Conservation (phyloP, 1,140 invertebrate genomes). For the Ruditapes philippinarum region DNA sequence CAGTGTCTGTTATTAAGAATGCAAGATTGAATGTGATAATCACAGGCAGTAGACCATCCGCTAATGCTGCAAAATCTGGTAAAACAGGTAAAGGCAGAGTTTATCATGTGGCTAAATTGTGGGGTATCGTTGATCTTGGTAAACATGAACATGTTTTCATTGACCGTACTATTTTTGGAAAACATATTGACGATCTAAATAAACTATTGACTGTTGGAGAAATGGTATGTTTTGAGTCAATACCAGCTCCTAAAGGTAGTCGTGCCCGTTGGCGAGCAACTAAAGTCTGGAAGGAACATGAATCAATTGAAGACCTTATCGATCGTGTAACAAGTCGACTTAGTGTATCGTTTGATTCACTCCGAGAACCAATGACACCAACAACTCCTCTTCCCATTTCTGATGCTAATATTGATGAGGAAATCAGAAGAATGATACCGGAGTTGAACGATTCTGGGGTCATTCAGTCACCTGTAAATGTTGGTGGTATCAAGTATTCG, state of each 20-base stretch:
- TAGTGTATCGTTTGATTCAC: slow-evolving; percentile 73
- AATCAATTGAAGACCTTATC: slow-evolving; percentile 84
- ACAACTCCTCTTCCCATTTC: slow-evolving; percentile 67
- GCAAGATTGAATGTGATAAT: slow-evolving; percentile 86
- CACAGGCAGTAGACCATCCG: slow-evolving; percentile 83
- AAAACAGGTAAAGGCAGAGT: slow-evolving; percentile 84
- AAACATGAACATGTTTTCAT: slow-evolving; percentile 88
- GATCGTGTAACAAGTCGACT: slow-evolving; percentile 82
- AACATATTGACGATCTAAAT: slow-evolving; percentile 85
- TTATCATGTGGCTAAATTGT: slow-evolving; percentile 86
- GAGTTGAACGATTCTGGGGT: slow-evolving; percentile 81
- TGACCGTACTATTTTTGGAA: slow-evolving; percentile 86
- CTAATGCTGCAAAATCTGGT: slow-evolving; percentile 79
- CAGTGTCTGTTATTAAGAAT: slow-evolving; percentile 84
- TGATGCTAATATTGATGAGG: slow-evolving; percentile 83
- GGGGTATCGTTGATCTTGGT: slow-evolving; percentile 87
- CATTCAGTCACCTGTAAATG: slow-evolving; percentile 78
- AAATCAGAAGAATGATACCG: slow-evolving; percentile 82
- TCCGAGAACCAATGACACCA: slow-evolving; percentile 76
- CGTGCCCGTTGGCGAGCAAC: slow-evolving; percentile 86
- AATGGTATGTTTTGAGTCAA: slow-evolving; percentile 86
- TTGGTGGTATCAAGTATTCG: slow-evolving; percentile 81
- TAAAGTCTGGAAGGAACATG: slow-evolving; percentile 86
- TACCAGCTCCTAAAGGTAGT: slow-evolving; percentile 86
- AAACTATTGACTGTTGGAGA: slow-evolving; percentile 85